These are phyloP conservation scores for Heterotis niloticus DNA, from an alignment of 2,113 vertebrate species.

Conservation along the genomic window DNA sequence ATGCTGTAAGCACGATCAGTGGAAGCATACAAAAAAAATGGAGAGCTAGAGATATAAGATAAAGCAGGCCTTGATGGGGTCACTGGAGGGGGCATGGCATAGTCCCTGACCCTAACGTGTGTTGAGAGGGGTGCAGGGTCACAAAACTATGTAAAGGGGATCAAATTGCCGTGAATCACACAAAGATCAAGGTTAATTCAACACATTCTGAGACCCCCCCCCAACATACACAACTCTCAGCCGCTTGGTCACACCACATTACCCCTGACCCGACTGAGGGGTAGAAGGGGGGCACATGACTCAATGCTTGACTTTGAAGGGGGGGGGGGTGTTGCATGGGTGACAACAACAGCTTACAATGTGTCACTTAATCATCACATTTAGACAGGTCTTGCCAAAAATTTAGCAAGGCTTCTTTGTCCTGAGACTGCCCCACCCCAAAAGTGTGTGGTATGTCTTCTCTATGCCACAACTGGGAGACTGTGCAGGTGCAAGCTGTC, in stretches of 20 bases:
- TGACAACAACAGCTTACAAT: not conserved
- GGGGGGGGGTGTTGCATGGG: not conserved
- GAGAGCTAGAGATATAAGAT: conserved; percentile 48
- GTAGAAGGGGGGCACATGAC: conserved; percentile 21
- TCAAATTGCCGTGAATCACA: conserved; percentile 38
- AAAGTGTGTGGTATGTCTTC: not conserved
- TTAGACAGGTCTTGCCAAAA: not conserved
- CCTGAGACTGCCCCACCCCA: not conserved
- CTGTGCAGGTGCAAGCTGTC: not conserved
- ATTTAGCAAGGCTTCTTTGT: not conserved
- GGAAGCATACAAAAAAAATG: conserved; percentile 43
- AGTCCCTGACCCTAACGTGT: conserved; percentile 28
- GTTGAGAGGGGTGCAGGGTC: conserved; percentile 29
- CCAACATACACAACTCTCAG: conserved; percentile 18
- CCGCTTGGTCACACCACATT: conserved; percentile 40
- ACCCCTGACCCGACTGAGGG: conserved; percentile 30
- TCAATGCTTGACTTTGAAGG: conserved; percentile 2
- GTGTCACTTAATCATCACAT: conserved; percentile 11
- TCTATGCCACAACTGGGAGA: not conserved
- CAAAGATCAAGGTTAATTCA: conserved; percentile 48
- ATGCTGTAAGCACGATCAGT: conserved; percentile 51
- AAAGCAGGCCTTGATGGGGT: not conserved
- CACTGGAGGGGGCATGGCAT: not conserved
- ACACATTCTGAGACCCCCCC: conserved; percentile 29
- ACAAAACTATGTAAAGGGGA: conserved; percentile 42